Conservation (phyloP, 2,797 vertebrate species). For the Eutrigla gurnardus region DNA sequence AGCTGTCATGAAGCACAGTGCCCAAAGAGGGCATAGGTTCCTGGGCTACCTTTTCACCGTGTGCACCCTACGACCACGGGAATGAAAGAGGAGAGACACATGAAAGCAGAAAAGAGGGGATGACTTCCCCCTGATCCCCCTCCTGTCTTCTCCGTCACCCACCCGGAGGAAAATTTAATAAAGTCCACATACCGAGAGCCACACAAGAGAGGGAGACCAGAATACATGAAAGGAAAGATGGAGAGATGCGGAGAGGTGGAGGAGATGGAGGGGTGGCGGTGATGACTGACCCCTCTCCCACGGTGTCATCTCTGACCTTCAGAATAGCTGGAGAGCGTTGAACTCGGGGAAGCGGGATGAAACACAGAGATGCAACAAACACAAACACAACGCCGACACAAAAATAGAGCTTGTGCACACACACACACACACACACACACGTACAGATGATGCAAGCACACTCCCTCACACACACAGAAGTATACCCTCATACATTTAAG, state of each 20-base stretch:
- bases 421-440: conserved; percentile 15
- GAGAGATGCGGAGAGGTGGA: conserved; percentile 67
- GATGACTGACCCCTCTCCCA: conserved; percentile 86
- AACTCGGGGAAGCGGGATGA: conserved; percentile 72
- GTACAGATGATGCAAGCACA: conserved; percentile 15
- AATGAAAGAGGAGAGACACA: conserved; percentile 76
- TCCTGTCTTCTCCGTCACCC: conserved; percentile 78
- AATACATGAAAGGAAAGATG: conserved; percentile 79
- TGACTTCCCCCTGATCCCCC: conserved; percentile 71
- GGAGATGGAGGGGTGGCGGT: conserved; percentile 78
- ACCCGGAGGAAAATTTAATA: conserved; percentile 84
- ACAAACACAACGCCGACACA: conserved; percentile 53
- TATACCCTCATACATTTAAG: conserved; percentile 48
- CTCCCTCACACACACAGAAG: conserved; percentile 9
- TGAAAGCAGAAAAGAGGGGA: conserved; percentile 77
- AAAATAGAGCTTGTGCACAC: conserved; percentile 39
- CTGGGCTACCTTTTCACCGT: conserved; percentile 72
- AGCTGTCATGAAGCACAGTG: conserved; percentile 46
- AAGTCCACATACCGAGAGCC: conserved; percentile 83
- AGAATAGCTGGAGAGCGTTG: conserved; percentile 67
- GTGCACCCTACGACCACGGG: conserved; percentile 62
- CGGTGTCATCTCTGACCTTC: conserved; percentile 89
- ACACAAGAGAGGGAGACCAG: conserved; percentile 73
- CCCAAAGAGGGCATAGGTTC: conserved; percentile 68
- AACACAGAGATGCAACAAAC: conserved; percentile 65